Conservation (phyloP, 2,113 vertebrate genomes). For the Brachyistius frenatus region DNA sequence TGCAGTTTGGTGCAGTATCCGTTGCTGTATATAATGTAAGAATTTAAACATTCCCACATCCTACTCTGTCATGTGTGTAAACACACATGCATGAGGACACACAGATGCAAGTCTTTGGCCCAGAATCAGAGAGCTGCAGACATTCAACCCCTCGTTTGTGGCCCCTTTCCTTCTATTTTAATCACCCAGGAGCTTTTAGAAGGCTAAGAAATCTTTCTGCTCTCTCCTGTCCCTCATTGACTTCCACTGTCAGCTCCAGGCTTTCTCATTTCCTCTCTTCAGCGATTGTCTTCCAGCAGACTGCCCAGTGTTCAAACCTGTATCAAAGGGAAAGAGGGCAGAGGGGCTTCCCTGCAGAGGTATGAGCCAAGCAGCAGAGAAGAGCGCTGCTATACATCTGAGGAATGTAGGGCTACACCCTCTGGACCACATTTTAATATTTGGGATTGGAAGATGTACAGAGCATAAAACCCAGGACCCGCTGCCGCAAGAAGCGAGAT, state of each 20-base stretch:
- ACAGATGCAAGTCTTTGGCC: slow-evolving; percentile 11
- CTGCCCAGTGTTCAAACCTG: slow-evolving; percentile 70
- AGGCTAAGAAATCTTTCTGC: slow-evolving; percentile 59
- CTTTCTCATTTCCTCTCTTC: slow-evolving; percentile 80
- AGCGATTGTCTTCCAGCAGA: slow-evolving; percentile 66
- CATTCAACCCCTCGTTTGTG: slow-evolving; percentile 64
- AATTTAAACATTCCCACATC: slow-evolving; percentile 15
- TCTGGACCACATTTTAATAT: slow-evolving; percentile 51
- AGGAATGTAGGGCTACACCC: slow-evolving; percentile 73
- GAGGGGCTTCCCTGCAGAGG: slow-evolving; percentile 68
- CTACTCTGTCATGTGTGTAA: slow-evolving; percentile 30
- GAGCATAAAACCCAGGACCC: slow-evolving; percentile 52
- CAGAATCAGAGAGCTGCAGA: slow-evolving; percentile 41
- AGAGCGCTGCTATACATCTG: slow-evolving; percentile 38
- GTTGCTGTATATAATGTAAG: slow-evolving; percentile 1
- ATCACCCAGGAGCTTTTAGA: slow-evolving; percentile 60
- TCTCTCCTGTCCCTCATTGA: slow-evolving; percentile 49
- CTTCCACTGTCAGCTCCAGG: slow-evolving; percentile 64
- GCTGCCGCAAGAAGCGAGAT: slow-evolving; percentile 6
- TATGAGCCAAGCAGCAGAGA: slow-evolving; percentile 46
- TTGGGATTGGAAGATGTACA: slow-evolving; percentile 49
- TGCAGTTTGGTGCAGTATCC: neutral
- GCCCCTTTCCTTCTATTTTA: slow-evolving; percentile 75
- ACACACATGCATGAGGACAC: slow-evolving; percentile 29
- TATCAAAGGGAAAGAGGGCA: slow-evolving; percentile 66